Percentiles rank a stretch among this genome's conserved stretches.
phyloP scores from a whole-genome alignment of 2,888 invertebrate genomes.

The Subacronicta megacephala region DNA sequence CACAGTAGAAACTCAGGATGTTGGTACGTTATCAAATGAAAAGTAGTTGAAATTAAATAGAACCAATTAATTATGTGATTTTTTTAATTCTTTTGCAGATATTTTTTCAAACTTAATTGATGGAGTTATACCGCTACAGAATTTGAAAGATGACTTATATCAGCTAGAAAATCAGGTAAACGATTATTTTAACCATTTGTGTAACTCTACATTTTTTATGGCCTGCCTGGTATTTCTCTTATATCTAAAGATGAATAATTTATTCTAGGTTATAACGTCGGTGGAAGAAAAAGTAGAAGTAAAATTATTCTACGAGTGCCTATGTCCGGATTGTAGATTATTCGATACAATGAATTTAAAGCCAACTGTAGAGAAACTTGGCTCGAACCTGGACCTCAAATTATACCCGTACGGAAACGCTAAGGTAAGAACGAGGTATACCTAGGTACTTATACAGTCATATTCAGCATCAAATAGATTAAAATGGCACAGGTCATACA shows the following conservation, averaged over 20 bases:
- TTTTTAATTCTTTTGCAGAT: slow-evolving; percentile 32
- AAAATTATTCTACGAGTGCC: slow-evolving; percentile 92
- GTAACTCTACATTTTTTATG: not conserved
- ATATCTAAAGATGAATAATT: not conserved
- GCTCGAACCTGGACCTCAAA: slow-evolving; percentile 89
- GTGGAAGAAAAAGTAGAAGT: slow-evolving; percentile 51
- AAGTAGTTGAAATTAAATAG: not conserved
- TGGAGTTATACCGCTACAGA: slow-evolving; percentile 8
- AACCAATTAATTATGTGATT: not conserved
- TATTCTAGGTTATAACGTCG: slow-evolving; percentile 29
- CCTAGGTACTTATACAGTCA: too few relatives aligned
- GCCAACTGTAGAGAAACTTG: slow-evolving; percentile 89
- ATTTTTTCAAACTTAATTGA: slow-evolving; percentile 32
- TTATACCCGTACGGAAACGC: slow-evolving; percentile 95
- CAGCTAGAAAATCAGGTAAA: slow-evolving; percentile 28
- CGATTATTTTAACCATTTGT: not conserved
- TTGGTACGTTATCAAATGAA: slow-evolving; percentile 25
- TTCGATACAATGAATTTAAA: slow-evolving; percentile 91
- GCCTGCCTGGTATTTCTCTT: not conserved
- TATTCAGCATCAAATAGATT: too few relatives aligned
- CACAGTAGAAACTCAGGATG: slow-evolving; percentile 25
- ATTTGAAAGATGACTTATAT: slow-evolving; percentile 28
- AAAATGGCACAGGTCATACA: not conserved
- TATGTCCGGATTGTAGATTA: slow-evolving; percentile 93
- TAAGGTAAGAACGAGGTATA: slow-evolving; percentile 83